Evolutionary conservation across 1,140 invertebrate genomes (phyloP).

Genomic region (Dryas iulia): DNA sequence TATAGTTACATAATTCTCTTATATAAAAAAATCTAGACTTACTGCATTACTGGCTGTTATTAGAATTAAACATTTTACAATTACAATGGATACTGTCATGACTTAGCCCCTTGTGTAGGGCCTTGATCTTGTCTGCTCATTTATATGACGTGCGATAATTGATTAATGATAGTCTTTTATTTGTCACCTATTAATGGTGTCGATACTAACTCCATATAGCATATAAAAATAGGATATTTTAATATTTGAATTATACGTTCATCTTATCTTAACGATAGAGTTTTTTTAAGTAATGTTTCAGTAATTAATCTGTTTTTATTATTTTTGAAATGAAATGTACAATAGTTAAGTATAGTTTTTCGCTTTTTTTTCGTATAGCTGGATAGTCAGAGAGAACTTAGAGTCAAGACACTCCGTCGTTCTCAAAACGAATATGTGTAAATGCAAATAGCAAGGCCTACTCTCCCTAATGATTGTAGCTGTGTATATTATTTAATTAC

Average conservation of each 20-base stretch:
- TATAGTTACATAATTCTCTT: not conserved
- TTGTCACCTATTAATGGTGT: constrained; percentile 36
- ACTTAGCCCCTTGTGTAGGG: constrained; percentile 30
- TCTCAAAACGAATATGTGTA: too few species aligned
- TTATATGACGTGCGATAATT: constrained; percentile 52
- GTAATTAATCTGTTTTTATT: too few species aligned
- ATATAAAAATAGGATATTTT: constrained; percentile 3
- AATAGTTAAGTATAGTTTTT: too few species aligned
- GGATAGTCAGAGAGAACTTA: too few species aligned
- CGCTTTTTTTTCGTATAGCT: too few species aligned
- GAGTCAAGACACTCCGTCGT: too few species aligned
- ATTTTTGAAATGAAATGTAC: too few species aligned
- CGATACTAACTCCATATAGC: constrained; percentile 14
- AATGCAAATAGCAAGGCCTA: too few species aligned
- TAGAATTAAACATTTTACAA: constrained; percentile 47
- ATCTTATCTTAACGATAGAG: too few species aligned
- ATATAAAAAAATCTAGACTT: constrained; percentile 25
- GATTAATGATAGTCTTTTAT: constrained; percentile 38
- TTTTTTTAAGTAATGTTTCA: too few species aligned
- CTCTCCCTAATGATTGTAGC: not conserved
- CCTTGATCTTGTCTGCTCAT: constrained; percentile 35
- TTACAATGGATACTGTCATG: constrained; percentile 43
- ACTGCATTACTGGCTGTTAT: constrained; percentile 53
- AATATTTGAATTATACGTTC: not conserved
- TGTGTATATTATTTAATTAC: not conserved